phyloP scores from a whole-genome alignment of 2,797 vertebrate species.

The Glossophaga mutica region DNA sequence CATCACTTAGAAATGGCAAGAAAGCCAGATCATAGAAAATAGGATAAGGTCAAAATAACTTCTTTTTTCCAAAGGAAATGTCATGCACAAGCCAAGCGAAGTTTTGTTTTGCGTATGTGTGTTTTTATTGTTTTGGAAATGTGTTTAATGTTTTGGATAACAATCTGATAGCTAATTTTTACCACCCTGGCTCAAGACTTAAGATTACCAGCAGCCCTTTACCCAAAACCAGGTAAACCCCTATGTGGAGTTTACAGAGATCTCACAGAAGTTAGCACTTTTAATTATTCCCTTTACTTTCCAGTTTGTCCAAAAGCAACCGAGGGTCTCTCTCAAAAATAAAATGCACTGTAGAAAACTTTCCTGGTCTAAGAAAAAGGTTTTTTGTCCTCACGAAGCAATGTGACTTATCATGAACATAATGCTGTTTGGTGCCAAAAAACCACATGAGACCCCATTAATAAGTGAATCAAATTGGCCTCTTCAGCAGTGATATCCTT shows the following conservation, averaged over 20 bases:
- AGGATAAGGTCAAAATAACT: background rate
- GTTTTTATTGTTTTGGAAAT: background rate
- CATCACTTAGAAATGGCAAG: background rate
- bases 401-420: background rate
- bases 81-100: conserved; percentile 6
- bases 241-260: background rate
- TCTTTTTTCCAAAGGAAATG: conserved; percentile 38
- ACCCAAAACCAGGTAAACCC: background rate
- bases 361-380: background rate
- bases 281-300: conserved; percentile 25
- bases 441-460: background rate
- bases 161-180: background rate
- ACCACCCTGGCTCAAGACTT: background rate
- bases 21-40: conserved; percentile 52
- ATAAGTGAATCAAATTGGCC: conserved; percentile 12
- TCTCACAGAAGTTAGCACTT: background rate
- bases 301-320: background rate
- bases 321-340: background rate
- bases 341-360: background rate
- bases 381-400: background rate
- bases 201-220: conserved; percentile 5
- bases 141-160: background rate
- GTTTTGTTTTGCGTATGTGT: background rate
- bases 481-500: background rate
- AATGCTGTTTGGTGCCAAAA: background rate